phyloP scores from a whole-genome alignment of 2,888 invertebrate genomes.

The Drosophila demipolita region DNA sequence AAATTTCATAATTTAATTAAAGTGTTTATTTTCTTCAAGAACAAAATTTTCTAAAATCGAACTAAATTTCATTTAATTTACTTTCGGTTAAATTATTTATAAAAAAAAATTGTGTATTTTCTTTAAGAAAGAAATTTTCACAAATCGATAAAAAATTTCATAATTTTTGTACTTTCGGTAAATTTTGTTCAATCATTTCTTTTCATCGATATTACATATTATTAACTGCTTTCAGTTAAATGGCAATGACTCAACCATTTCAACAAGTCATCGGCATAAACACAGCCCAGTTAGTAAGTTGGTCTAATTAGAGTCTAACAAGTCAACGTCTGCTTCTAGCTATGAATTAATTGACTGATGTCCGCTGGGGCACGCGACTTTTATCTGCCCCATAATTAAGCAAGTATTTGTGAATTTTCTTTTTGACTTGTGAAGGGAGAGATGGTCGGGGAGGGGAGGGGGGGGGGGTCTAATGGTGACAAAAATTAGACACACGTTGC shows the following conservation, averaged over 20 bases:
- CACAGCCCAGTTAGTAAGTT: constrained; percentile 42
- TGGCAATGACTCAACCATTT: constrained; percentile 11
- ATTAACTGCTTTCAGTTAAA: background rate
- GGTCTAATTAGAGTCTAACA: constrained; percentile 32
- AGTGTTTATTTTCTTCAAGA: no score
- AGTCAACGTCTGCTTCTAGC: constrained; percentile 32
- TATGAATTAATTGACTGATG: constrained; percentile 50
- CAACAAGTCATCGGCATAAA: constrained; percentile 42
- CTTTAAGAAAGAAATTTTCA: background rate
- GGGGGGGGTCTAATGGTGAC: constrained; percentile 55
- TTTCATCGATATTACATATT: background rate
- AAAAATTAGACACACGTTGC: constrained; percentile 62
- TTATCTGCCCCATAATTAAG: constrained; percentile 64
- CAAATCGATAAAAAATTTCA: background rate
- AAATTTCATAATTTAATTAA: background rate
- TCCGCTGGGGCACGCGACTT: constrained; percentile 64
- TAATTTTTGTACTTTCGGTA: background rate
- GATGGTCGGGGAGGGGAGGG: constrained; percentile 7
- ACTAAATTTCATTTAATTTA: no score
- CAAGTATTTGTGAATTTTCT: constrained; percentile 55
- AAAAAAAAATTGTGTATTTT: no score
- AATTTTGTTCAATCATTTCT: background rate
- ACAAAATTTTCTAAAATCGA: background rate
- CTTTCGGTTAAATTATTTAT: no score
- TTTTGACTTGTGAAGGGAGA: constrained; percentile 30